Percentiles rank a stretch among this genome's conserved stretches.
These are phyloP conservation scores for Laothoe populi DNA, from an alignment of 2,888 invertebrate species.

Conservation along the genomic window DNA sequence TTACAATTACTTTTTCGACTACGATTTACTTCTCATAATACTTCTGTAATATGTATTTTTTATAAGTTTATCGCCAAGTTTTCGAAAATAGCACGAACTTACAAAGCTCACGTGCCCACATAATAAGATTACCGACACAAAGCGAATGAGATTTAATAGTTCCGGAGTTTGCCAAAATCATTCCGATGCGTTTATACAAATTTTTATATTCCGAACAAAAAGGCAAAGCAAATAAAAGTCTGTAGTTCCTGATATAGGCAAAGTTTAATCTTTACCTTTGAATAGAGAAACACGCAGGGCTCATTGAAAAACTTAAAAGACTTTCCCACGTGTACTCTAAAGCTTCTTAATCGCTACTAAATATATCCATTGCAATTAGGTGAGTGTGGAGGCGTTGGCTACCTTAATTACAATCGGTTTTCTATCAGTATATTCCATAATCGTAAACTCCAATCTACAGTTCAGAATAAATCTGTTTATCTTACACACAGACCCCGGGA, in stretches of 20 bases:
- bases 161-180: conserved; percentile 60
- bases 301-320: conserved; percentile 34
- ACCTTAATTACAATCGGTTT: conserved; percentile 65
- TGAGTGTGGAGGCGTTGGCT: conserved; percentile 44
- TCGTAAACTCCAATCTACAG: conserved; percentile 76
- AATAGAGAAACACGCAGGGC: conserved; percentile 55
- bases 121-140: conserved; percentile 73
- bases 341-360: conserved; percentile 36
- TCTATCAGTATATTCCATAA: conserved; percentile 69
- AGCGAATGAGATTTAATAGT: conserved; percentile 63
- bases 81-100: conserved; percentile 72
- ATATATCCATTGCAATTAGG: conserved; percentile 49
- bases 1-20: not conserved
- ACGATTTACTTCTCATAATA: not conserved
- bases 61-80: conserved; percentile 60
- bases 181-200: conserved; percentile 34
- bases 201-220: conserved; percentile 49
- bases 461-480: conserved; percentile 64
- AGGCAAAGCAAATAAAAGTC: conserved; percentile 59
- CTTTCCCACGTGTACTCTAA: conserved; percentile 44
- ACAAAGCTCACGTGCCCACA: conserved; percentile 76
- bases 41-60: not conserved
- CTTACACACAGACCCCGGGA: conserved; percentile 54
- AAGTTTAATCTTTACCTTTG: conserved; percentile 58
- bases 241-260: conserved; percentile 28